These are phyloP conservation scores for Chrysocyon brachyurus DNA, from an alignment of 2,797 vertebrate genomes.

Conservation along the genomic window DNA sequence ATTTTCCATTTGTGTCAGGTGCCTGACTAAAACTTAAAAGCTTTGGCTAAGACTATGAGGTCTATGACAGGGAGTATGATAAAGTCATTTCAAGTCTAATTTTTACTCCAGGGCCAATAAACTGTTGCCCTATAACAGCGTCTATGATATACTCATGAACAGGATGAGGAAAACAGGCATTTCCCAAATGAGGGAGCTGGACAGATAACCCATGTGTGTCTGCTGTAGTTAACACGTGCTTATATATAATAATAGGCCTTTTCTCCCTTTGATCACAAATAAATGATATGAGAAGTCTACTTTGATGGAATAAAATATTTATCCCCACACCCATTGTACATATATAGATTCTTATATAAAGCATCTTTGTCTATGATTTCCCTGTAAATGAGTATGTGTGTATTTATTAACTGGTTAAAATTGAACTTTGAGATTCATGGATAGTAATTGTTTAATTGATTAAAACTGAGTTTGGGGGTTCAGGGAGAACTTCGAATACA, in stretches of 20 bases:
- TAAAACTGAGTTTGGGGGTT: conserved; percentile 9
- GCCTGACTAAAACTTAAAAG: neutral
- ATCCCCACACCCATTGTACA: neutral
- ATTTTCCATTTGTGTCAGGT: neutral
- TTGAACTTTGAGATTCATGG: neutral
- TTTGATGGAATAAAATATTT: neutral
- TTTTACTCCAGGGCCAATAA: neutral
- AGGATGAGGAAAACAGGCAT: neutral
- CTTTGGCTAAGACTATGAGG: neutral
- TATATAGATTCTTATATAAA: conserved; percentile 3
- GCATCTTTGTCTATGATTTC: neutral
- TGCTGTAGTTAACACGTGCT: neutral
- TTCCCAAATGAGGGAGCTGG: neutral
- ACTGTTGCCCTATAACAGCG: neutral
- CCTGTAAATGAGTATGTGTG: neutral
- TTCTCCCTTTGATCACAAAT: neutral
- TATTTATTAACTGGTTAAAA: conserved; percentile 45
- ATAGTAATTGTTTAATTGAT: neutral
- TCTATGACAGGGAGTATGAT: neutral
- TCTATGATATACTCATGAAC: neutral
- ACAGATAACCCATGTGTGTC: neutral
- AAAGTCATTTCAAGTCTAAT: neutral
- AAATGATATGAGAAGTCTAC: neutral
- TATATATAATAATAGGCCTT: neutral
- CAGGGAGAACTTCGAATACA: neutral